Conservation (phyloP, 2,888 invertebrate genomes). For the Drosophila bunnanda region DNA sequence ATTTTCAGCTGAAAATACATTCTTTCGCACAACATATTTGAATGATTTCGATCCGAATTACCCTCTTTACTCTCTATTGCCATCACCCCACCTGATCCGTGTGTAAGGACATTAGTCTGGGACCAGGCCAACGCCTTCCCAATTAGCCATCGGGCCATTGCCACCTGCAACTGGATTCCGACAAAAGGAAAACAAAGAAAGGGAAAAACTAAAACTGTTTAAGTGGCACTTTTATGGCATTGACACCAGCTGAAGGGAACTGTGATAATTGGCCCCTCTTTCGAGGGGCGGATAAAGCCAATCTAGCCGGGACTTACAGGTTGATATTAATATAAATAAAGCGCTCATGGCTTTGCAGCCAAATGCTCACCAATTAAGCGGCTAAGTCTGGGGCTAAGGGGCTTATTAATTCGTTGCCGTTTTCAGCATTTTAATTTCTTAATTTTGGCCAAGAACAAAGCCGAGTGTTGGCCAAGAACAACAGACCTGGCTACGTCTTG, state of each 20-base stretch:
- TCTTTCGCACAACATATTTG: background rate
- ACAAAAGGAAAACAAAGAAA: conserved; percentile 24
- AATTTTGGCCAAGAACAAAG: conserved; percentile 55
- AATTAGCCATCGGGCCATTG: conserved; percentile 36
- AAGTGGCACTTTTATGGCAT: conserved; percentile 79
- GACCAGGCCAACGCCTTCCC: conserved; percentile 35
- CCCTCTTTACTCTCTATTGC: background rate
- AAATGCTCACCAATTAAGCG: conserved; percentile 49
- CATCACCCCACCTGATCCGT: background rate
- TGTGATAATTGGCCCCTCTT: conserved; percentile 35
- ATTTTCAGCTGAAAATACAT: no score
- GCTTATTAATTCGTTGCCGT: conserved; percentile 69
- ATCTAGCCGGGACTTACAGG: conserved; percentile 24
- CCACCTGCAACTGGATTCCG: conserved; percentile 42
- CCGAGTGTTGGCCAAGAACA: conserved; percentile 19
- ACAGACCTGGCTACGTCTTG: conserved; percentile 8
- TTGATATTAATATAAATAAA: conserved; percentile 46
- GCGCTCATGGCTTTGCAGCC: conserved; percentile 24
- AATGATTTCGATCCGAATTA: background rate
- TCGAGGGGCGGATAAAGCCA: conserved; percentile 14
- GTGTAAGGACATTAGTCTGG: conserved; percentile 34
- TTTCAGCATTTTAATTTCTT: conserved; percentile 71
- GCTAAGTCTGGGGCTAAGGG: conserved; percentile 45
- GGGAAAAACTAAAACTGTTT: conserved; percentile 73
- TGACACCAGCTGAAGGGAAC: conserved; percentile 38